Evolutionary conservation across 2,113 vertebrate genomes (phyloP), one percentile per base, ranked within the genome.

Genomic region (Lepisosteus osseus): DNA sequence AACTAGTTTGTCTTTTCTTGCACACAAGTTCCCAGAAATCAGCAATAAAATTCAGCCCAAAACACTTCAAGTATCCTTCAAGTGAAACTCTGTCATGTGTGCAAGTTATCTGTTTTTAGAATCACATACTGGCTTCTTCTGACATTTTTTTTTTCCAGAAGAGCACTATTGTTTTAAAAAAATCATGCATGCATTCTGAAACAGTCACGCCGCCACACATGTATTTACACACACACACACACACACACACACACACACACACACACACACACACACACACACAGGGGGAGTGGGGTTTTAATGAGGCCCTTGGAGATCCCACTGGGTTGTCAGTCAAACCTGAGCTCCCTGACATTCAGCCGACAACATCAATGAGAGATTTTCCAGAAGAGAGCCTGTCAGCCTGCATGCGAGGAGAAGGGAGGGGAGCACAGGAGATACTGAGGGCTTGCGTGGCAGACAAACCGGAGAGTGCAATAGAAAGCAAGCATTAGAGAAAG

Each of bases 241-340:
- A 65, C 54, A 29, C 11, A 8, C 13, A 63, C 66, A 44, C 54
- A n/a, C 56, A 11, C 11, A 56, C 42, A 67, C 54, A 64, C n/a
- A 72, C 12, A 13, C 62, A 65, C 8, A 76, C 76, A 73, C 75
- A 79, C 59, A 82, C 76, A 83, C 72, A 78, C 79, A 75, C 80
- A 55, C 44, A 57, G 45, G 68, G 68, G 68, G 69, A 85, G 81
- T 76, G 77, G 80, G 81, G 82, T 84, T 88, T 83, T 93, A 93
- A 93, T 92, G 91, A 92, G 89, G 87, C 85, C 91, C 90, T 59
- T 82, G 78, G 91, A 90, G 90, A 90, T 86, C 51, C 70, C 68
- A 78, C 82, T 61, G 83, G 79, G 84, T 84, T 89, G 90, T 92
- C 91, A 92, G 86, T 92, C 90, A 92, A 77, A 65, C 83, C 75